Base-by-base conservation (phyloP, 2,113 vertebrate species). In the Oplegnathus fasciatus region DNA sequence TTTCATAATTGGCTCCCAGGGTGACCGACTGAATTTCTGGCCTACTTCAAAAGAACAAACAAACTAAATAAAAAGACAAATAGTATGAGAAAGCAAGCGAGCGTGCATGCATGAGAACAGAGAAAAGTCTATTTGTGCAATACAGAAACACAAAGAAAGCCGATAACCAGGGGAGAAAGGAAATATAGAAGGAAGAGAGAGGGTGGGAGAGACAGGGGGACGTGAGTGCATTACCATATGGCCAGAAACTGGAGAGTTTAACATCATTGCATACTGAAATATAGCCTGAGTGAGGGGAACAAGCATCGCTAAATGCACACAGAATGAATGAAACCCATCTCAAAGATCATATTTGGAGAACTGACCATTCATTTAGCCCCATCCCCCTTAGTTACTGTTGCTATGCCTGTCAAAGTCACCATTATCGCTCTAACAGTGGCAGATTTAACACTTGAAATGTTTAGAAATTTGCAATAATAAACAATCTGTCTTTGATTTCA, bases 181-280 rank as follows among this genome's bases (percentile, higher is more conserved):
- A 80, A 81, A 72, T 57, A 22, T 28, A 37, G 71, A 57, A 13
- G 10, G 18, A 66, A 44, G 15, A 42, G 40, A 55, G 34, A 55
- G 9, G 65, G n/a, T 20, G 75, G 61, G 48, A 58, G 60, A 84
- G 65, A 46, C 30, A 5, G n/a, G 78, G 65, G 34, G 75, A 72
- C 46, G 58, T 66, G 30, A 88, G 60, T 68, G 55, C 30, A 77
- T 76, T 83, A 81, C 75, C 86, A 91, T 82, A 87, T 82, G 85
- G 83, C 10, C 32, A 55, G 20, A 76, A 52, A 81, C 14, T 13
- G 54, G 15, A 57, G 52, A 77, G 28, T 46, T 40, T 34, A 66
- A 30, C 68, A 52, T 78, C 72, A 72, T 66, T 13, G n/a, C 15
- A 55, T 26, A 78, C 37, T 69, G 65, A 90, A 85, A 78, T 69